Conservation (phyloP, 1,140 invertebrate species). For the Aphaenogaster rudis region DNA sequence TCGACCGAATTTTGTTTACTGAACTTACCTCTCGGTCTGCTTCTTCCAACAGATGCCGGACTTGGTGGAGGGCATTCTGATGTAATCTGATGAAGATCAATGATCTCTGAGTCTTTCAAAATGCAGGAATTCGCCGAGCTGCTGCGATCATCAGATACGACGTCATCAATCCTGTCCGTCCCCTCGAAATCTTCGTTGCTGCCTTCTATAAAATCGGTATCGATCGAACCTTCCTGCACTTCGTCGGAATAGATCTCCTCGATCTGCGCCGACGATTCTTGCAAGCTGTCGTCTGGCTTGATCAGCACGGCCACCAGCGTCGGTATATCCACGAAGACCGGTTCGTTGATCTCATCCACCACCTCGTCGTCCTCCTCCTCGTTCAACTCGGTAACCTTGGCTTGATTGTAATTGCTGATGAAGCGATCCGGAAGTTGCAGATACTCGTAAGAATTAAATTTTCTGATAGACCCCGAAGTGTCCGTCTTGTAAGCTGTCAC, state of each 20-base stretch:
- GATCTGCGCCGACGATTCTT: constrained; percentile 72
- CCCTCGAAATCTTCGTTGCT: constrained; percentile 48
- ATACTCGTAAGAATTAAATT: constrained; percentile 76
- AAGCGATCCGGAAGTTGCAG: constrained; percentile 57
- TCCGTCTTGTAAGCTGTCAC: constrained; percentile 50
- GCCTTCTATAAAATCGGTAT: constrained; percentile 66
- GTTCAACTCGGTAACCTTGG: constrained; percentile 74
- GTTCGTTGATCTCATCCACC: constrained; percentile 73
- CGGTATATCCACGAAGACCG: constrained; percentile 81
- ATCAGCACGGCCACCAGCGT: constrained; percentile 82
- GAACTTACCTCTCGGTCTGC: constrained; percentile 62
- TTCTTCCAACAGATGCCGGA: constrained; percentile 1
- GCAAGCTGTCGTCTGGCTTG: constrained; percentile 77
- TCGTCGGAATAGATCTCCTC: constrained; percentile 80
- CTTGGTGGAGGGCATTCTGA: neutral
- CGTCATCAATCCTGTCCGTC: constrained; percentile 42
- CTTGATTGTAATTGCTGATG: constrained; percentile 69
- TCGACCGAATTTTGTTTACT: constrained; percentile 78
- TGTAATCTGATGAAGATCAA: neutral
- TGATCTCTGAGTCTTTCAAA: constrained; percentile 30
- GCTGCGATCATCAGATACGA: constrained; percentile 49
- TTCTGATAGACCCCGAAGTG: constrained; percentile 52
- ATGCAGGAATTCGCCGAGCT: constrained; percentile 48
- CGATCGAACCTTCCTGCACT: constrained; percentile 70
- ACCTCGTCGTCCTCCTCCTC: constrained; percentile 68